Evolutionary conservation across 2,888 invertebrate genomes (phyloP).

Genomic region (Philhelius pedissequus): DNA sequence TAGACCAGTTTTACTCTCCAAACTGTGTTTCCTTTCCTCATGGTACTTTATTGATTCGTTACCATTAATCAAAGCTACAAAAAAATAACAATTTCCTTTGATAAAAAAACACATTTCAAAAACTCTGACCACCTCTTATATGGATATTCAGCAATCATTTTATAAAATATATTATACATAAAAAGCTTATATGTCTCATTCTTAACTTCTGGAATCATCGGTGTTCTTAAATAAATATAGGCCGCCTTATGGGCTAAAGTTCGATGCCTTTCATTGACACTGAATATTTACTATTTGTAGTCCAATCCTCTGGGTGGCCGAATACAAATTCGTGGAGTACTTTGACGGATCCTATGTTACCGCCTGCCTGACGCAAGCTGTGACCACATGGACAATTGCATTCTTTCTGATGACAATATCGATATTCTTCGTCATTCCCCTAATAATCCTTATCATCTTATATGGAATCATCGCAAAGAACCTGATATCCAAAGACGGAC

Average conservation of each 20-base stretch:
- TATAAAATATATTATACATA: background rate
- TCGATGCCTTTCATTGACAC: background rate
- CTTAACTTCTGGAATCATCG: slow-evolving; percentile 1
- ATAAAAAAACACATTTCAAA: background rate
- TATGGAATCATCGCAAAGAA: slow-evolving; percentile 92
- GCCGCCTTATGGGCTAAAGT: background rate
- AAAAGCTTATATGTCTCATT: background rate
- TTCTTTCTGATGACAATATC: slow-evolving; percentile 90
- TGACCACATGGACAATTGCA: slow-evolving; percentile 86
- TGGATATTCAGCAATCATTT: too few relatives aligned
- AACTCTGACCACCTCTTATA: background rate
- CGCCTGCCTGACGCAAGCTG: slow-evolving; percentile 89
- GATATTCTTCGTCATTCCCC: slow-evolving; percentile 89
- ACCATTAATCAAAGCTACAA: too few relatives aligned
- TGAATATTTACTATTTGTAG: slow-evolving; percentile 83
- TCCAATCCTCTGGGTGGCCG: slow-evolving; percentile 88
- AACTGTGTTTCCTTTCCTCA: too few relatives aligned
- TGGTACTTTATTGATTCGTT: too few relatives aligned
- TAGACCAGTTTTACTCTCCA: too few relatives aligned
- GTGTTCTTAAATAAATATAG: background rate
- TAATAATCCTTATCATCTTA: slow-evolving; percentile 87
- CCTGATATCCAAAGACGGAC: slow-evolving; percentile 84
- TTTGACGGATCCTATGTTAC: slow-evolving; percentile 85
- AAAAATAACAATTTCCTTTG: background rate
- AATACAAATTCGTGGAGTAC: slow-evolving; percentile 85